phyloP scores from a whole-genome alignment of 2,113 vertebrate species.

The Toxostoma redivivum region DNA sequence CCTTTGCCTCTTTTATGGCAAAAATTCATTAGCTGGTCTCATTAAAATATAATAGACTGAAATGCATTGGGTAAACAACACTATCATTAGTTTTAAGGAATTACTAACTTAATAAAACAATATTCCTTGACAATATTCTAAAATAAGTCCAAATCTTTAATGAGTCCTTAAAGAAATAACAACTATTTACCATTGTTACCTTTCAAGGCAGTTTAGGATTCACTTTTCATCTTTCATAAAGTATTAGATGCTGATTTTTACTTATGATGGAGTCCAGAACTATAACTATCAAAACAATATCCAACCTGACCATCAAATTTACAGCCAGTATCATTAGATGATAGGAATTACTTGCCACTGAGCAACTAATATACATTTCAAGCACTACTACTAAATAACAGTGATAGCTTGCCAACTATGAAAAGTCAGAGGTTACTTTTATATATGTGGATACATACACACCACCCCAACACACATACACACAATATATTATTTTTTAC shows the following conservation, averaged over 20 bases:
- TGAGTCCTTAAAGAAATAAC: not conserved
- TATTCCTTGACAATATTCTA: not conserved
- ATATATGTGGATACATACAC: not conserved
- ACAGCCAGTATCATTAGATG: constrained; percentile 46
- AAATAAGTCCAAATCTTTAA: not conserved
- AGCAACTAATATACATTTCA: constrained; percentile 64
- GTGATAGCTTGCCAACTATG: constrained; percentile 19
- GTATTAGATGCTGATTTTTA: constrained; percentile 27
- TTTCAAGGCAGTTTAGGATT: constrained; percentile 20
- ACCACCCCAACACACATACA: not conserved
- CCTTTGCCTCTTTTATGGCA: not conserved
- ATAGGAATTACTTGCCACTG: constrained; percentile 23
- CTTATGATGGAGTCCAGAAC: constrained; percentile 13
- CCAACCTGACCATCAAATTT: constrained; percentile 45
- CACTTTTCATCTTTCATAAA: not conserved
- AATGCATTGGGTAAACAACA: not conserved
- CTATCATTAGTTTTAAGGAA: not conserved
- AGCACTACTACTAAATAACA: constrained; percentile 49
- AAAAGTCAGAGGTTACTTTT: constrained; percentile 5
- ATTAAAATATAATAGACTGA: not conserved
- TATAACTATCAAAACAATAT: constrained; percentile 31
- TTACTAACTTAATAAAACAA: not conserved
- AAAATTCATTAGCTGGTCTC: not conserved
- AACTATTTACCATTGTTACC: not conserved
- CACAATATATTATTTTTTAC: not conserved